phyloP scores from a whole-genome alignment of 2,888 invertebrate species.

The Deilephila elpenor region DNA sequence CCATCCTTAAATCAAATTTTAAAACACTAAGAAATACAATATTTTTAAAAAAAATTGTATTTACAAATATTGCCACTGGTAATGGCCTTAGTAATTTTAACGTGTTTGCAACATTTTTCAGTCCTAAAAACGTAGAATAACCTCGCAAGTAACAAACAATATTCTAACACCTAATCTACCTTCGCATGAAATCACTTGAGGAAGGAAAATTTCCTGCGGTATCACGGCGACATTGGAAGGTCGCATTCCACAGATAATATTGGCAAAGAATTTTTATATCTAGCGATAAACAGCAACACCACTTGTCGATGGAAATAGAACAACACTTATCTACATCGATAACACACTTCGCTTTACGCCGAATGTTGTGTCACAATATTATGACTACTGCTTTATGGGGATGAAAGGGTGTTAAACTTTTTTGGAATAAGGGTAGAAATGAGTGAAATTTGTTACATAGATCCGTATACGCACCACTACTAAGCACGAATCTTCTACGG shows the following conservation, averaged over 20 bases:
- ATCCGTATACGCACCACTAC: too few species aligned
- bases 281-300: slow-evolving; percentile 33
- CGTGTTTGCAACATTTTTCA: too few species aligned
- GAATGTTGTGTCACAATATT: slow-evolving; percentile 21
- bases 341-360: neutral
- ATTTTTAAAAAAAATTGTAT: too few species aligned
- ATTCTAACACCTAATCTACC: slow-evolving; percentile 4
- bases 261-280: slow-evolving; percentile 43
- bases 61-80: too few species aligned
- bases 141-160: slow-evolving; percentile 1
- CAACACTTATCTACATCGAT: slow-evolving; percentile 22
- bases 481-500: too few species aligned
- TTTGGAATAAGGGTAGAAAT: too few species aligned
- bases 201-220: slow-evolving; percentile 29
- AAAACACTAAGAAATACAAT: too few species aligned
- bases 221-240: slow-evolving; percentile 47
- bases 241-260: slow-evolving; percentile 54
- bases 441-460: too few species aligned
- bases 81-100: too few species aligned
- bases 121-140: too few species aligned
- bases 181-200: slow-evolving; percentile 20
- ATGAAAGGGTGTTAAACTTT: neutral
- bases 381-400: slow-evolving; percentile 3
- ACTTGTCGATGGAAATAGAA: slow-evolving; percentile 28
- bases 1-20: too few species aligned